Evolutionary conservation across 2,888 invertebrate species (phyloP).

Genomic region (Idaea dimidiata): DNA sequence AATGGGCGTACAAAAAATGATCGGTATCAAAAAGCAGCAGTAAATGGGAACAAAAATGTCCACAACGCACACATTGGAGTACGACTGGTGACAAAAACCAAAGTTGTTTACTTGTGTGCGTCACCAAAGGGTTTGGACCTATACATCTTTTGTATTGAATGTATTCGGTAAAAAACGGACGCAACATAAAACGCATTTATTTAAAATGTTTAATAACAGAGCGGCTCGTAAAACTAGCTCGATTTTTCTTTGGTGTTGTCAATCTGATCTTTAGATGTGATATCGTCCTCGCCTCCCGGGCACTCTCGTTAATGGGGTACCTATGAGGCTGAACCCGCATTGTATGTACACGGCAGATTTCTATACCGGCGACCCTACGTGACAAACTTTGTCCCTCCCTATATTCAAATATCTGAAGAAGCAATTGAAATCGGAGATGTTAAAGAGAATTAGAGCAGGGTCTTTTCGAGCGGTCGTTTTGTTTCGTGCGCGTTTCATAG

Average conservation of each 20-base stretch:
- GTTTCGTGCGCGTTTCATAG: conserved; percentile 72
- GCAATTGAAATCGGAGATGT: conserved; percentile 81
- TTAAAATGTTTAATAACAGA: conserved; percentile 77
- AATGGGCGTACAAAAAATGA: conserved; percentile 75
- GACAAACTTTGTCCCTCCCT: conserved; percentile 80
- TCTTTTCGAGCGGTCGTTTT: conserved; percentile 75
- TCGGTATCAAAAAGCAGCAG: conserved; percentile 73
- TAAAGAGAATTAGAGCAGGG: conserved; percentile 80
- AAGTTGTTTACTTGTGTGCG: conserved; percentile 55
- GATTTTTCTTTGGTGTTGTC: conserved; percentile 70
- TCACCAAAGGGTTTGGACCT: conserved; percentile 68
- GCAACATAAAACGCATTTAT: conserved; percentile 62
- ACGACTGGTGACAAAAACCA: conserved; percentile 60
- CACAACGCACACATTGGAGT: conserved; percentile 57
- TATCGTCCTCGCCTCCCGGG: conserved; percentile 68
- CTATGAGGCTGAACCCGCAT: conserved; percentile 75
- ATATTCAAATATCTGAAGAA: conserved; percentile 81
- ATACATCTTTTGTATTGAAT: conserved; percentile 65
- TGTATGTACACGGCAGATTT: conserved; percentile 66
- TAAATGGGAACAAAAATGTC: conserved; percentile 72
- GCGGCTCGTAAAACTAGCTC: conserved; percentile 71
- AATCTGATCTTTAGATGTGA: conserved; percentile 73
- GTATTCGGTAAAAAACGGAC: conserved; percentile 62
- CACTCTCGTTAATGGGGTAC: conserved; percentile 78
- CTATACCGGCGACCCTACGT: conserved; percentile 75